phyloP scores from a whole-genome alignment of 2,888 invertebrate species.

The Dryobotodes eremita region DNA sequence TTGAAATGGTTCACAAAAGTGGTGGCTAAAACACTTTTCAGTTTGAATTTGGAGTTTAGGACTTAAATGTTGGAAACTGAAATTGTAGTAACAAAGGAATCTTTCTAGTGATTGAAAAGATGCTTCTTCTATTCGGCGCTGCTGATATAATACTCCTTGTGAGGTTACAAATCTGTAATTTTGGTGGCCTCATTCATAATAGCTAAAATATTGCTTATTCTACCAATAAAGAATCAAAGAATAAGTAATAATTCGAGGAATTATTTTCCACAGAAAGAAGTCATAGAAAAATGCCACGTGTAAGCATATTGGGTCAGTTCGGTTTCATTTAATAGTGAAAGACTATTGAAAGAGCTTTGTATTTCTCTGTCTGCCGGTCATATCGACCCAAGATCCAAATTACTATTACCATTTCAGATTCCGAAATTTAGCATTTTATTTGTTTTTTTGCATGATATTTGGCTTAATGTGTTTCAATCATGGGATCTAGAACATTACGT shows the following conservation, averaged over 20 bases:
- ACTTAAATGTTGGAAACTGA: constrained; percentile 4
- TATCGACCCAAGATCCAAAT: background rate
- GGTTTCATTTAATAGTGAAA: constrained; percentile 15
- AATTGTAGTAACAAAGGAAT: background rate
- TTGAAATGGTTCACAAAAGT: constrained; percentile 54
- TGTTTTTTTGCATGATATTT: background rate
- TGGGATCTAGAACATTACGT: background rate
- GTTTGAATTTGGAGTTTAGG: constrained; percentile 8
- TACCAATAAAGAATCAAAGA: background rate
- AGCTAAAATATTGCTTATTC: background rate
- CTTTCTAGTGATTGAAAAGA: background rate
- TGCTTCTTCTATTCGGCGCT: background rate
- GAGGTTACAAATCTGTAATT: background rate
- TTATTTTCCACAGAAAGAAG: background rate
- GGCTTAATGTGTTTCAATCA: background rate
- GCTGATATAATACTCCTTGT: background rate
- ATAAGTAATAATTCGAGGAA: background rate
- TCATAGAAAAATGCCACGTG: constrained; percentile 4
- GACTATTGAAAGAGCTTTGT: constrained; percentile 8
- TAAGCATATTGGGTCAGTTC: constrained; percentile 17
- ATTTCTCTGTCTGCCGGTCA: background rate
- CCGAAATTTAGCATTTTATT: background rate
- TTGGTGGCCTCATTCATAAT: background rate
- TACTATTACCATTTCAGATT: background rate
- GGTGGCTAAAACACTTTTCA: constrained; percentile 19